Base-by-base conservation (phyloP, 2,113 vertebrate species). In the Procapra przewalskii region DNA sequence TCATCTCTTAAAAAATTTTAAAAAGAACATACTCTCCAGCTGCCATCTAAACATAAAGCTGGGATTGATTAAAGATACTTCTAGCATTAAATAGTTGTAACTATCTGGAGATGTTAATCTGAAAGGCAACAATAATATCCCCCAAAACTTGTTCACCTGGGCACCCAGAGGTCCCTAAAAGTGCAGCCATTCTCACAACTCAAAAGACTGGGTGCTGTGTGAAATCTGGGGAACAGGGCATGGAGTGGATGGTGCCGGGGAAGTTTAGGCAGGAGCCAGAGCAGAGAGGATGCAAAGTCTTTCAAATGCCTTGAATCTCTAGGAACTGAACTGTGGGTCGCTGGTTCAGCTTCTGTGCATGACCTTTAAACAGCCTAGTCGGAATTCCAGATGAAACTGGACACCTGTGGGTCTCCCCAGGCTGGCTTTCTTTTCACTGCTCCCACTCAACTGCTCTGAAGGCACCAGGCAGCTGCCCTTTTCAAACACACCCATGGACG, bases 281-380 rank as follows among this genome's bases (percentile, higher is more conserved):
- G 25, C 40, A 59, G 60, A 96, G 84, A 96, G 84, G 93, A 96
- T 19, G 59, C 23, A 64, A 54, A 82, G 59, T 60, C 80, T 97
- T 96, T 97, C 77, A 89, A 62, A 71, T 45, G 31, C 77, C 88
- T 96, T 96, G 92, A 96, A 45, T 45, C 93, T 50, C 43, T 91
- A 89, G 87, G 82, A 94, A 89, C 98, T n/a, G 64, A 88, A 83
- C 40, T 94, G 79, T 75, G 89, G 97, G 67, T 94, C 57, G 67
- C 11, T 1, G 52, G 91, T 80, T 98, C 94, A 89, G 81, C 94
- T 96, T 87, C 94, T 97, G 86, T 94, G 89, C 50, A 17, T 48
- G 79, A 95, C 94, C 81, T 94, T 23, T 83, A 88, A 81, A 88
- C 45, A 86, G 90, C 54, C 60, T n/a, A 81, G 67, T 40, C 67